These are phyloP conservation scores for Tricholauxania praeusta DNA, from an alignment of 2,888 invertebrate genomes.

Conservation along the genomic window DNA sequence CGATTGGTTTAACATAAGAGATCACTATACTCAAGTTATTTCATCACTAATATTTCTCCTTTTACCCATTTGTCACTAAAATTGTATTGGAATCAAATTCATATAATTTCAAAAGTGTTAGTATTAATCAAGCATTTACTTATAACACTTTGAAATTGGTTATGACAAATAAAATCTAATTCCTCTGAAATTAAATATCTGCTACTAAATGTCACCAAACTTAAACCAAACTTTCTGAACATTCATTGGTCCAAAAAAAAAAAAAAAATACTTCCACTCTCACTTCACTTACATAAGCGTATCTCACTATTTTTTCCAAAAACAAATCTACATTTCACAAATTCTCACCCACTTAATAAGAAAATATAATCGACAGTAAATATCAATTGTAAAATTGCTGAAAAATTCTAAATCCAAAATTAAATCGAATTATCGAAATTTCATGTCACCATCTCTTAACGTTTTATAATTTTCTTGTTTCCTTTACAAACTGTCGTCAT, in stretches of 20 bases:
- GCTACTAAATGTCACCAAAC: conserved; percentile 40
- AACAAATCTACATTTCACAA: conserved; percentile 25
- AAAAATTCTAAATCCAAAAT: neutral
- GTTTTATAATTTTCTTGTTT: conserved; percentile 46
- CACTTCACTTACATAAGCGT: conserved; percentile 38
- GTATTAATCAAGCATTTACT: too few relatives aligned
- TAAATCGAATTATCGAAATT: conserved; percentile 61
- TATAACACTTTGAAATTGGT: too few relatives aligned
- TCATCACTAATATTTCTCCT: too few relatives aligned
- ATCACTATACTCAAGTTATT: too few relatives aligned
- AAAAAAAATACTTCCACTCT: conserved; percentile 27
- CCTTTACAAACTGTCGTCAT: conserved; percentile 41
- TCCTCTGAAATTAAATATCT: conserved; percentile 39
- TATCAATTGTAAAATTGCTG: conserved; percentile 7
- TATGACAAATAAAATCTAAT: too few relatives aligned
- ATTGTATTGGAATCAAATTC: too few relatives aligned
- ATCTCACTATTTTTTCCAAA: neutral
- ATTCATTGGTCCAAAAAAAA: conserved; percentile 31
- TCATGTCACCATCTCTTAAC: conserved; percentile 49
- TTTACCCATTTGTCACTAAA: too few relatives aligned
- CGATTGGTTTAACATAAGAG: too few relatives aligned
- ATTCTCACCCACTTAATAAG: conserved; percentile 9
- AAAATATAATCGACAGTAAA: conserved; percentile 3
- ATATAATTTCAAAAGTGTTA: too few relatives aligned
- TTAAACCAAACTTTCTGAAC: conserved; percentile 35